These are phyloP conservation scores for Antedon mediterranea DNA, from an alignment of 53 echinoderm and acorn worm species.

Conservation along the genomic window DNA sequence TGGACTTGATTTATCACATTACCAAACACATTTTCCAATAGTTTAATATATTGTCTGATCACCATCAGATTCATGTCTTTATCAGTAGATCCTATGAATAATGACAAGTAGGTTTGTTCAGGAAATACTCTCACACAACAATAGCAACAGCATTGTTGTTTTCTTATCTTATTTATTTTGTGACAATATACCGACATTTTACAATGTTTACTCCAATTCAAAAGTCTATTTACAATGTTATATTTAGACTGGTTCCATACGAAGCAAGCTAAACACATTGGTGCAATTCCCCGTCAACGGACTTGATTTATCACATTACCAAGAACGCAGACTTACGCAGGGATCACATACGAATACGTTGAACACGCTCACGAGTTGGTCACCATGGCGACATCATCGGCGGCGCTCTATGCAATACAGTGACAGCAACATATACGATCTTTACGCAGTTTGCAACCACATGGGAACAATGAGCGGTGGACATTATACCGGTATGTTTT, in stretches of 20 bases:
- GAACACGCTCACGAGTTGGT: conserved; percentile 77
- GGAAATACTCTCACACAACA: too few species aligned
- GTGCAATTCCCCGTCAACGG: conserved; percentile 68
- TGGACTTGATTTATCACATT: conserved; percentile 65
- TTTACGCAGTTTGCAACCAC: conserved; percentile 93
- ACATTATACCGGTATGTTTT: conserved; percentile 90
- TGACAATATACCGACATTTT: not conserved
- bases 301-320: conserved; percentile 72
- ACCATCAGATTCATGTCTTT: too few species aligned
- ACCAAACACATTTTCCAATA: too few species aligned
- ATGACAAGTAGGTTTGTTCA: too few species aligned
- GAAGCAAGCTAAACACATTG: conserved; percentile 68
- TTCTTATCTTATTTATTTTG: too few species aligned
- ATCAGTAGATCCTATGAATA: too few species aligned
- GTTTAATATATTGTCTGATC: too few species aligned
- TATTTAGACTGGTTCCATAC: conserved; percentile 38
- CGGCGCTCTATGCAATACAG: conserved; percentile 28
- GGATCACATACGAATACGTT: conserved; percentile 27
- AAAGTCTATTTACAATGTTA: not conserved
- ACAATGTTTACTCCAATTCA: not conserved
- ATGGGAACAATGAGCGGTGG: conserved; percentile 80
- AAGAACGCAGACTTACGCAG: conserved; percentile 39
- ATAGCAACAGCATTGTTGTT: too few species aligned
- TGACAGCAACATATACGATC: conserved; percentile 63
- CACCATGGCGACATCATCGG: conserved; percentile 67